Conservation (phyloP, 2,797 vertebrate genomes). For the Octomys mimax region DNA sequence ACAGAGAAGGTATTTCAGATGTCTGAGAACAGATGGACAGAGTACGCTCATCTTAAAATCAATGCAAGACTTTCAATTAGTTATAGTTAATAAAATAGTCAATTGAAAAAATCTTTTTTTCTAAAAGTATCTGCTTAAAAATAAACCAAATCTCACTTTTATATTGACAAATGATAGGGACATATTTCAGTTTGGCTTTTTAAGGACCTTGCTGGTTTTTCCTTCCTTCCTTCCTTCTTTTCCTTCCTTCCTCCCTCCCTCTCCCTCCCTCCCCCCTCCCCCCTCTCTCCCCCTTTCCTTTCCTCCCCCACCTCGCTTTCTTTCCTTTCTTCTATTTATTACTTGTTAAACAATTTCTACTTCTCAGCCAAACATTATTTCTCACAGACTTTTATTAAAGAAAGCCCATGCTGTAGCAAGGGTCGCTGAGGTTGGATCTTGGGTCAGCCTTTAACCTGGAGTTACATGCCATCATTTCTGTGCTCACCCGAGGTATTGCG, state of each 20-base stretch:
- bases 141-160: background rate
- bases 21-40: background rate
- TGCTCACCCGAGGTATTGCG: background rate
- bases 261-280: accelerated
- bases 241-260: no score
- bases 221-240: no score
- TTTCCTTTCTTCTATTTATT: background rate
- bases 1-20: background rate
- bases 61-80: background rate
- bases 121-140: background rate
- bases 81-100: background rate
- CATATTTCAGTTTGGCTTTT: slow-evolving; percentile 18
- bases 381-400: background rate
- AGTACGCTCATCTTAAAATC: background rate
- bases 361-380: background rate
- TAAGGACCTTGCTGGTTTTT: background rate
- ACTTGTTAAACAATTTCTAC: background rate
- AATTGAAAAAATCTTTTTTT: background rate
- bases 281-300: no score
- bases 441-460: background rate
- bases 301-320: no score
- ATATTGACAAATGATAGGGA: background rate
- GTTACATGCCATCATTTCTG: background rate
- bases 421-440: background rate
- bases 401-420: background rate